phyloP scores from a whole-genome alignment of 2,113 vertebrate species.

The Gymnobelideus leadbeateri region DNA sequence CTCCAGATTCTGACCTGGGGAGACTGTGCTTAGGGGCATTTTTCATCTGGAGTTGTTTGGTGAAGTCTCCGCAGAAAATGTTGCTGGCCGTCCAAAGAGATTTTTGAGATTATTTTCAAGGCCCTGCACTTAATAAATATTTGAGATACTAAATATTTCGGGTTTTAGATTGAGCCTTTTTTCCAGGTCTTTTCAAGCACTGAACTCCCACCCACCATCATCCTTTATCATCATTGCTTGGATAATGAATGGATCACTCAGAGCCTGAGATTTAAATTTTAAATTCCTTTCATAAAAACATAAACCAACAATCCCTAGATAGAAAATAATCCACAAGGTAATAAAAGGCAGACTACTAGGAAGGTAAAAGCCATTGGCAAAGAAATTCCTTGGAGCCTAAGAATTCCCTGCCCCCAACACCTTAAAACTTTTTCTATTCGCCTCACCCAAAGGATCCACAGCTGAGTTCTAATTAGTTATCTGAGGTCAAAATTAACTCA shows the following conservation, averaged over 20 bases:
- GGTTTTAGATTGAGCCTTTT: neutral
- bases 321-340: neutral
- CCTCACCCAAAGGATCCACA: neutral
- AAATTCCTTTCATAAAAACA: neutral
- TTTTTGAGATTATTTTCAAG: neutral
- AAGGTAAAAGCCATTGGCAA: neutral
- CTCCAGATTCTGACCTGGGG: neutral
- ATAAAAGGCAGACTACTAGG: neutral
- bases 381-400: neutral
- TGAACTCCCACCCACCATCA: neutral
- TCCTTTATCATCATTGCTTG: neutral
- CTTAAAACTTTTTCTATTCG: neutral
- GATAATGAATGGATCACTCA: neutral
- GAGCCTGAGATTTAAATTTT: neutral
- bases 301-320: neutral
- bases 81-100: neutral
- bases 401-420: neutral
- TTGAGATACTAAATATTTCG: neutral
- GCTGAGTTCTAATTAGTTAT: neutral
- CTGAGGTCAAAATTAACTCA: neutral
- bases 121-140: neutral
- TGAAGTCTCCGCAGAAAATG: neutral
- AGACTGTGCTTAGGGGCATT: neutral
- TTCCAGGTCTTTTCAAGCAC: neutral
- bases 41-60: neutral